Evolutionary conservation across 2,113 vertebrate genomes (phyloP).

Genomic region (Xenopus laevis): DNA sequence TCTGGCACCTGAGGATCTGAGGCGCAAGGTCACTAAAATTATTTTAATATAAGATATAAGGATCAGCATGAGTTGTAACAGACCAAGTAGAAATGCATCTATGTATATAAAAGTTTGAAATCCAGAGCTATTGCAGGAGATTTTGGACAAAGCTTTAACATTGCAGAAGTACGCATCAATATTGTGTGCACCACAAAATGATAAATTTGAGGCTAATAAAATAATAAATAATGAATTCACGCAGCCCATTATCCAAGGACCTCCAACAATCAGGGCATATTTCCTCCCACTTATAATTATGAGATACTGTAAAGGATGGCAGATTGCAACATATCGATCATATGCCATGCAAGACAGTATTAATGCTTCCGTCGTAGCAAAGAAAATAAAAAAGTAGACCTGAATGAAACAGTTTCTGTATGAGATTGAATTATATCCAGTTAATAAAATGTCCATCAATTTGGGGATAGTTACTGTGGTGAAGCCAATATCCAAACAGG

Average conservation of each 20-base stretch:
- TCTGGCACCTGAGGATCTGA: neutral
- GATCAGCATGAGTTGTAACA: constrained; percentile 1
- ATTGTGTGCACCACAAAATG: neutral
- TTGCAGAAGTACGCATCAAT: constrained; percentile 27
- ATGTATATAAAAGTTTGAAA: neutral
- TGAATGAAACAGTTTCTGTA: constrained; percentile 51
- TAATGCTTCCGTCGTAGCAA: constrained; percentile 54
- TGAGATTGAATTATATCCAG: constrained; percentile 40
- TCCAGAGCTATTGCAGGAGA: constrained; percentile 7
- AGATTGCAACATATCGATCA: constrained; percentile 51
- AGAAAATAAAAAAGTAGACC: constrained; percentile 52
- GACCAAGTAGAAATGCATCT: constrained; percentile 6
- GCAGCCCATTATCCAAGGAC: neutral
- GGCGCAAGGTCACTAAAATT: constrained; percentile 6
- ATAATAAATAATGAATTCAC: neutral
- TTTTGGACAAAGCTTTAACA: neutral
- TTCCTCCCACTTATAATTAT: constrained; percentile 47
- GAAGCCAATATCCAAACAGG: constrained; percentile 22
- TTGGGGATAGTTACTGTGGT: constrained; percentile 50
- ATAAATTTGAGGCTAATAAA: neutral
- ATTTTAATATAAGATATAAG: constrained; percentile 26
- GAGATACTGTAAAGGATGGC: constrained; percentile 53
- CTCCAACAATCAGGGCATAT: neutral
- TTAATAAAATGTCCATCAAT: constrained; percentile 49
- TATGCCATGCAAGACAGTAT: constrained; percentile 56